These are phyloP conservation scores for Ormyrus thymus DNA, from an alignment of 2,888 invertebrate genomes.

Conservation along the genomic window DNA sequence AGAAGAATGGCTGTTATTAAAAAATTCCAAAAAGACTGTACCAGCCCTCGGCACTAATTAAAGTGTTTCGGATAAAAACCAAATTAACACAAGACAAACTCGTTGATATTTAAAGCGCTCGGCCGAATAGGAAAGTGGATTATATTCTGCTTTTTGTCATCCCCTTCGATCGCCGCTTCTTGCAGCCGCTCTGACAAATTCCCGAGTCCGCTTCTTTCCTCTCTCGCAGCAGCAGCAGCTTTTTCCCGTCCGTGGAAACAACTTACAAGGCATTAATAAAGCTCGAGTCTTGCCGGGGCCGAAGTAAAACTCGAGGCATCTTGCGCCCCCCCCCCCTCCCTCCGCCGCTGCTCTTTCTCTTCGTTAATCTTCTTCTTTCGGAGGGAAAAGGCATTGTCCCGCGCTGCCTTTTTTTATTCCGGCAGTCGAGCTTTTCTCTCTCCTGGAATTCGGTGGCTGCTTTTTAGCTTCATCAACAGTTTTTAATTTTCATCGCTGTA, in stretches of 20 bases:
- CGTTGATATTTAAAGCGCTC: too few relatives aligned
- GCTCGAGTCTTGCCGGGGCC: constrained; percentile 17
- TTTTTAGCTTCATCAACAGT: constrained; percentile 20
- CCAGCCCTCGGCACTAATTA: too few relatives aligned
- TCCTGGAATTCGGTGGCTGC: constrained; percentile 1
- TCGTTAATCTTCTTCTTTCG: constrained; percentile 45
- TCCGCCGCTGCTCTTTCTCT: constrained; percentile 26
- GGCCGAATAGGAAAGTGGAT: too few relatives aligned
- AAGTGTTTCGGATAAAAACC: too few relatives aligned
- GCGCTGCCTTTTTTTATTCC: background rate
- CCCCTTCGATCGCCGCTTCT: background rate
- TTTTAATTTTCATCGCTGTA: background rate
- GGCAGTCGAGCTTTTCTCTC: constrained; percentile 22
- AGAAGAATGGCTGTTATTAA: too few relatives aligned
- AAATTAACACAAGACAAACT: too few relatives aligned
- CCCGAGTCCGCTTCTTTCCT: constrained; percentile 23
- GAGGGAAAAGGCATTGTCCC: constrained; percentile 33
- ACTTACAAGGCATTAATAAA: constrained; percentile 51
- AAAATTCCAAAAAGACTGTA: too few relatives aligned
- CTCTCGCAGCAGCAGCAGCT: background rate
- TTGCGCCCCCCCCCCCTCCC: background rate
- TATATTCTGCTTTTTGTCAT: background rate
- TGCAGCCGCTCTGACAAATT: constrained; percentile 37
- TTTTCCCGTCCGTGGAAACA: constrained; percentile 40
- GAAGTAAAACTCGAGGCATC: constrained; percentile 38